A percentile compares a stretch with the other conserved stretches of the same genome.
phyloP scores from a whole-genome alignment of 53 echinoderm and acorn worm species.

The Temnopleurus reevesii region DNA sequence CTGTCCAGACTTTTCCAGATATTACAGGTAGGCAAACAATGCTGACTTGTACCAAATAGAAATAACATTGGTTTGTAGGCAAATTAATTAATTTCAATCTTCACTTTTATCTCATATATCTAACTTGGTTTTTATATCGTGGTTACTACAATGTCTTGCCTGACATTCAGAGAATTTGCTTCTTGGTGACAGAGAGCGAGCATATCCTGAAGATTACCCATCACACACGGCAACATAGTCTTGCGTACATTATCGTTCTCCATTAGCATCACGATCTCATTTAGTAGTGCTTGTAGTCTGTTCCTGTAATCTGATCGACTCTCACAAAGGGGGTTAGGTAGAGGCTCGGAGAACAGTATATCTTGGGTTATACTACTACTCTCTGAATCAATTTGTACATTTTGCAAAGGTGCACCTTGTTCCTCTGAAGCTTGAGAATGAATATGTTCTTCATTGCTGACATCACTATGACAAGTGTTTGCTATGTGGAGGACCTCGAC shows the following conservation, averaged over 20 bases:
- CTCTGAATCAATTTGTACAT: neutral
- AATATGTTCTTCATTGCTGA: neutral
- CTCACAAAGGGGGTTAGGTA: neutral
- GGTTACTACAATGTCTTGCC: neutral
- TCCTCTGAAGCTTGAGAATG: neutral
- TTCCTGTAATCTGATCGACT: neutral
- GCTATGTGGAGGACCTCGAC: neutral
- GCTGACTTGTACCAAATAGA: too few relatives aligned
- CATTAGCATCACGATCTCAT: constrained; percentile 19
- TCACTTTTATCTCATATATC: too few relatives aligned
- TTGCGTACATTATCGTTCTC: constrained; percentile 22
- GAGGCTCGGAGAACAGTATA: neutral
- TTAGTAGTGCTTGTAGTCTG: neutral
- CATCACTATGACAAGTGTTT: neutral
- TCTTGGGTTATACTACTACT: neutral
- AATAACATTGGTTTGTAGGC: too few relatives aligned
- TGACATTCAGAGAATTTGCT: constrained; percentile 22
- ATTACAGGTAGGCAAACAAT: too few relatives aligned
- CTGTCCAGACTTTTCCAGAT: too few relatives aligned
- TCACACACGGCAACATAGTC: constrained; percentile 30
- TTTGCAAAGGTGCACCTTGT: neutral
- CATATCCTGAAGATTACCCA: neutral
- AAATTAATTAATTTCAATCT: too few relatives aligned
- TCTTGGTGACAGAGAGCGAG: constrained; percentile 24
- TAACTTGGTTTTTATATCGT: neutral